Evolutionary conservation across 1,140 invertebrate genomes (phyloP).

Genomic region (Delia radicum): DNA sequence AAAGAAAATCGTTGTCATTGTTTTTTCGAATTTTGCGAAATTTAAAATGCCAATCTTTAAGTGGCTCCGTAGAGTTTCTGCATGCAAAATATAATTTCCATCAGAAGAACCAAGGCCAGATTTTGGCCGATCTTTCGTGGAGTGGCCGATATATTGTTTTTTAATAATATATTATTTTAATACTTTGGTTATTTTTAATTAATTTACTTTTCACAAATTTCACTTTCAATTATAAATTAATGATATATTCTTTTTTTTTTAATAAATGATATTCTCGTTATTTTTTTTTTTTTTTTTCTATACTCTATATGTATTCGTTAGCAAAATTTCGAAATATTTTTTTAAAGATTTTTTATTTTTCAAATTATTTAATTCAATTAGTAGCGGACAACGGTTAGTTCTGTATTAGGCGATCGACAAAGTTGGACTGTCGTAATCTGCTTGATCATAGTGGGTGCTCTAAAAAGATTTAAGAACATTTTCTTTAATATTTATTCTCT

Average conservation of each 20-base stretch:
- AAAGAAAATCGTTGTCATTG: too few relatives aligned
- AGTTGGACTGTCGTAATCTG: constrained; percentile 39
- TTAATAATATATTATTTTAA: neutral
- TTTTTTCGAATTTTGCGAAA: too few relatives aligned
- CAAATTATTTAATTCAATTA: neutral
- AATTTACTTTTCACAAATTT: neutral
- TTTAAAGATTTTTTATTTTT: neutral
- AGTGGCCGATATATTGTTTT: too few relatives aligned
- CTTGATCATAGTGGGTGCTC: neutral
- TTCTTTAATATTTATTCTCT: neutral
- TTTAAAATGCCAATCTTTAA: too few relatives aligned
- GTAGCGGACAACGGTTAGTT: constrained; percentile 48
- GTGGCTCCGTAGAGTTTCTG: too few relatives aligned
- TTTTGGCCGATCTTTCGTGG: too few relatives aligned
- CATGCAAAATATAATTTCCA: too few relatives aligned
- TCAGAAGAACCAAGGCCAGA: too few relatives aligned
- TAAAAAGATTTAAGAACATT: neutral
- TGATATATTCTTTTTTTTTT: too few relatives aligned
- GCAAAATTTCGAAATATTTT: constrained; percentile 5
- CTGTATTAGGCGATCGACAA: constrained; percentile 52
- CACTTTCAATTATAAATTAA: neutral
- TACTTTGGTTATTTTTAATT: neutral
- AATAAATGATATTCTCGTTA: neutral
- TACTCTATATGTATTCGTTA: neutral
- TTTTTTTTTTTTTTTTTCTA: neutral